phyloP scores from a whole-genome alignment of 2,797 vertebrate species.

The Oophaga sylvatica region DNA sequence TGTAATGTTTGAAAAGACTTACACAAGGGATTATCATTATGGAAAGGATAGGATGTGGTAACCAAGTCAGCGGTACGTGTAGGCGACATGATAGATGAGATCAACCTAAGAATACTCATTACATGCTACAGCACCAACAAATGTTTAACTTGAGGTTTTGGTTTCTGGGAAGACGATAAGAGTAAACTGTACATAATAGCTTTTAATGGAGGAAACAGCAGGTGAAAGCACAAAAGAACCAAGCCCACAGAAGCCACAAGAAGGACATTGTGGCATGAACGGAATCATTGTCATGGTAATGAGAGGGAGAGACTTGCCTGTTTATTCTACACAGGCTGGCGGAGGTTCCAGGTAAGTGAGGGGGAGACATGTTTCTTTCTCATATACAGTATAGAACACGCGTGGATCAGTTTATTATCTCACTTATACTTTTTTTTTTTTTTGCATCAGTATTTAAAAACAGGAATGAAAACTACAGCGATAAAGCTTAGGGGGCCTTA shows the following conservation, averaged over 20 bases:
- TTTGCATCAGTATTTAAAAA: too few species aligned
- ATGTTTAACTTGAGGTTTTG: background rate
- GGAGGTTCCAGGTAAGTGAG: background rate
- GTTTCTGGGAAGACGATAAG: slow-evolving; percentile 27
- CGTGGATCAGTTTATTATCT: too few species aligned
- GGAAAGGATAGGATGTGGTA: too few species aligned
- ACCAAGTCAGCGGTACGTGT: background rate
- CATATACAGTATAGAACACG: background rate
- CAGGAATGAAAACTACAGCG: too few species aligned
- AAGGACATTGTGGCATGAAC: slow-evolving; percentile 1
- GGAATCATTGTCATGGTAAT: slow-evolving; percentile 40
- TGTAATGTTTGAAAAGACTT: too few species aligned
- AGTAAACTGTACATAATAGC: background rate
- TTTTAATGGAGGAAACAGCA: background rate
- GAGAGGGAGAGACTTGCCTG: background rate
- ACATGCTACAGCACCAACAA: background rate
- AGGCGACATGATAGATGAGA: background rate
- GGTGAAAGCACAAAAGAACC: slow-evolving; percentile 19
- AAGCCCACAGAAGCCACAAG: slow-evolving; percentile 5
- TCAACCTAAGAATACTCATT: background rate
- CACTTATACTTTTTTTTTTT: too few species aligned
- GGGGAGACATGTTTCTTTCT: background rate
- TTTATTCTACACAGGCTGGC: background rate
- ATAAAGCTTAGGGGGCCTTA: too few species aligned
- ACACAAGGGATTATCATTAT: too few species aligned